Evolutionary conservation across 2,797 vertebrate species (phyloP), one percentile per base, ranked within the genome.

Genomic region (Liasis olivaceus): DNA sequence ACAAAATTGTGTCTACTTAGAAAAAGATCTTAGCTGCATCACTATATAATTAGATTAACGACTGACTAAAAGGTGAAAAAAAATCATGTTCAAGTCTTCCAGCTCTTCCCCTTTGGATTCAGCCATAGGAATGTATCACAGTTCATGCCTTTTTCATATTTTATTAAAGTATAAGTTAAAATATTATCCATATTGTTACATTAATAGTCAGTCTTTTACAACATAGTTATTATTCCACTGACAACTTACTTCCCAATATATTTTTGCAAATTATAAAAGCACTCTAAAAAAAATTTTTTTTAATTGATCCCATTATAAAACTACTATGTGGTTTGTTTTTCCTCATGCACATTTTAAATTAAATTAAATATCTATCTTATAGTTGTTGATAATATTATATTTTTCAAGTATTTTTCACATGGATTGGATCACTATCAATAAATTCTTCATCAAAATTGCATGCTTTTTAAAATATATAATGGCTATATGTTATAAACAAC

Each of bases 91-190:
- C 69, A 81, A 90, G 36, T 8, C 14, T 20, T 89, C 26, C 26
- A 47, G 63, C 47, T 42, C 4, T 9, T 60, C 51, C 36, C 36
- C 8, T 56, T 36, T 36, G 62, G 60, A 69, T 56, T 91, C 6
- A 87, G 24, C 11, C 5, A 77, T 17, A 87, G 9, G 17, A 88
- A 47, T 36, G 6, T 90, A 64, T 62, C 36, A 77, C 1, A 87
- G 26, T 51, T 4, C 64, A 88, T 72, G 26, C 31, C 54, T 91
- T 47, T 64, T 72, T 91, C 11, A n/a, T 36, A 56, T 54, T 90
- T 90, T 85, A 85, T 86, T 85, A 58, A 87, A 72, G 28, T 60
- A n/a, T 60, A 72, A 77, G n/a, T 59, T 47, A 51, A 91, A 91
- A 72, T 88, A 60, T 20, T 31, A 26, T 9, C 54, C 56, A 36